These are phyloP conservation scores for Electrona antarctica DNA, from an alignment of 2,113 vertebrate genomes.

Conservation along the genomic window DNA sequence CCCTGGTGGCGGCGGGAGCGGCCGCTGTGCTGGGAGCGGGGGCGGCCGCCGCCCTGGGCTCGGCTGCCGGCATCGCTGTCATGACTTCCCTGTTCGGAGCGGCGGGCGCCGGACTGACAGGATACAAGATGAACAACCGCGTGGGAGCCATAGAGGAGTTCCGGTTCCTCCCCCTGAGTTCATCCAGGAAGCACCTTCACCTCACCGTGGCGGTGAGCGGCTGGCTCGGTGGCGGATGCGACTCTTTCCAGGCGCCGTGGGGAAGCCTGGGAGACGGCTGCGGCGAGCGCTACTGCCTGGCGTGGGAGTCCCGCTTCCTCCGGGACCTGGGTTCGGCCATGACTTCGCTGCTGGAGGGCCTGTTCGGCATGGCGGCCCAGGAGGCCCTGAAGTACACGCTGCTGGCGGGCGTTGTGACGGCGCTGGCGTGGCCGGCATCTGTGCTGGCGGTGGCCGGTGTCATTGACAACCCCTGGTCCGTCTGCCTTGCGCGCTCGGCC, in stretches of 20 bases:
- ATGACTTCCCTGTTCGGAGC: conserved; percentile 96
- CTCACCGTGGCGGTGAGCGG: conserved; percentile 92
- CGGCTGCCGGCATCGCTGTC: conserved; percentile 90
- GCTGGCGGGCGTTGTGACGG: conserved; percentile 90
- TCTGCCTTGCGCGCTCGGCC: conserved; percentile 91
- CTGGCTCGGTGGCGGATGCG: conserved; percentile 93
- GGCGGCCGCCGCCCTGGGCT: conserved; percentile 91
- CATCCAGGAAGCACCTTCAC: conserved; percentile 88
- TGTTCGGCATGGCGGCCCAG: conserved; percentile 93
- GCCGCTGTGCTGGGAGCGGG: conserved; percentile 88
- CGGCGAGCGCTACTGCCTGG: conserved; percentile 93
- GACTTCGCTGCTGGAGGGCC: conserved; percentile 87
- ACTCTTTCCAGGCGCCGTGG: conserved; percentile 90
- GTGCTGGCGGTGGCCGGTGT: conserved; percentile 87
- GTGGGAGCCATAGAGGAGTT: conserved; percentile 97
- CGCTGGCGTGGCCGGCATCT: conserved; percentile 91
- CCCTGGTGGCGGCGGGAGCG: conserved; percentile 90
- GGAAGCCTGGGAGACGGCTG: conserved; percentile 79
- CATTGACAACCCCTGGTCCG: conserved; percentile 97
- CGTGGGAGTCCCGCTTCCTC: conserved; percentile 95
- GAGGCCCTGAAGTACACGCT: conserved; percentile 96
- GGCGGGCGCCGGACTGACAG: conserved; percentile 93
- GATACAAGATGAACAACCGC: conserved; percentile 99
- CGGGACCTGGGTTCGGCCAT: conserved; percentile 89
- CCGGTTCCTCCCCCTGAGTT: conserved; percentile 88